Base-by-base conservation (phyloP, 64 coral and sea anemone species). In the Stichodactyla helianthus region DNA sequence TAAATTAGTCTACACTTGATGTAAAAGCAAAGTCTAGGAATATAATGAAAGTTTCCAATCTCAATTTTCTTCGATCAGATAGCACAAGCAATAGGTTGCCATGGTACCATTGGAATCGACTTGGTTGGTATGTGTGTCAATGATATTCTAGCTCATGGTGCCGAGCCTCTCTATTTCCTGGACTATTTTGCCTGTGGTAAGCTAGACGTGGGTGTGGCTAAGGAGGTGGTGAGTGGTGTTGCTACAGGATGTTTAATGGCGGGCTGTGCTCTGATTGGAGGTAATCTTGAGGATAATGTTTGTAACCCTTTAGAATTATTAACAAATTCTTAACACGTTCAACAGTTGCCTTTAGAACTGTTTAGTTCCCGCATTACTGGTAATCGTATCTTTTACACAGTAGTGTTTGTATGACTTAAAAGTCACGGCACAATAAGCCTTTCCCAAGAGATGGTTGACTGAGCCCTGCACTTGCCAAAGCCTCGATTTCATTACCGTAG, bases 41-140 rank as follows among this genome's bases (percentile, higher is more conserved):
- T 44, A 44, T 44, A 4, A 65, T 74, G 7, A 26, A 6, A 20
- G 62, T 11, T 58, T 65, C 4, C 62, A 65, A 16, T 65, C 14
- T 18, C 12, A 13, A 27, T 57, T 65, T 50, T 9, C 56, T 63
- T 51, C 17, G 57, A 84, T 0, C 58, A 98, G 95, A 68, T 98
- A 77, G 95, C 95, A 1, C 92, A 98, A 58, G 23, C 62, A 20
- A 88, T 86, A 87, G 86, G 89, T 28, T 55, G 67, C n/a, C 95
- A 98, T 86, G 64, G 79, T 62, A 87, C 95, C 67, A 83, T 98
- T 31, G 95, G 95, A 53, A 93, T 93, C 62, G 95, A 98, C 81
- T 83, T 98, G 23, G 95, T 98, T 52, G 95, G 92, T 26, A 98
- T 98, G 95, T 98, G 95, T 52, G 95, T 98, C 11, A 98, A 98